Conservation (phyloP, 2,113 vertebrate species). For the Morphnarchus princeps region DNA sequence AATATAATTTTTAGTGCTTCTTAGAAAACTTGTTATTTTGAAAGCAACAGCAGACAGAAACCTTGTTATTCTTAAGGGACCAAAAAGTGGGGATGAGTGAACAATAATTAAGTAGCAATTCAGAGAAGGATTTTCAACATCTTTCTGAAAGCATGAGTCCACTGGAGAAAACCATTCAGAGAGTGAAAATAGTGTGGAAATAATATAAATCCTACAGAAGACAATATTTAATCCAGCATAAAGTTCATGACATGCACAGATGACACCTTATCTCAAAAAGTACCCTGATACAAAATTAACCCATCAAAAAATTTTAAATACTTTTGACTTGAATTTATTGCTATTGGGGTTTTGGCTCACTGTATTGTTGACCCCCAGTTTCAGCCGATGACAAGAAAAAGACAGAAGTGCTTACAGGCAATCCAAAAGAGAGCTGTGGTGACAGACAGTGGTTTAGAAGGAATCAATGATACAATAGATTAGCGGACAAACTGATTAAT, state of each 20-base stretch:
- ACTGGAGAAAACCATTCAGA: background rate
- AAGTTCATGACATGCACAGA: background rate
- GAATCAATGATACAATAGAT: background rate
- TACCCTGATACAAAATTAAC: background rate
- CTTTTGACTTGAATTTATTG: background rate
- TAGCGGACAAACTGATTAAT: background rate
- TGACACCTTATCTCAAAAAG: background rate
- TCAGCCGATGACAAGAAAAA: background rate
- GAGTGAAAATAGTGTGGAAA: background rate
- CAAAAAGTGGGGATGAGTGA: slow-evolving; percentile 2
- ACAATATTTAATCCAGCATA: background rate
- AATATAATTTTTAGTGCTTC: background rate
- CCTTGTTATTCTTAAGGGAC: background rate
- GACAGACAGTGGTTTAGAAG: background rate
- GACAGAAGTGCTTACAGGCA: background rate
- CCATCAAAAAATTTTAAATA: background rate
- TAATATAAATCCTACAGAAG: background rate
- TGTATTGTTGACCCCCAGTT: background rate
- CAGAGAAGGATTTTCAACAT: background rate
- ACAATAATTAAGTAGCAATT: background rate
- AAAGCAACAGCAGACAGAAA: slow-evolving; percentile 13
- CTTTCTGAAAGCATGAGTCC: background rate
- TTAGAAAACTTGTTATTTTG: background rate
- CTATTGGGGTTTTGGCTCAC: background rate
- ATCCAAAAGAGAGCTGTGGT: background rate